A percentile compares a stretch with the other conserved stretches of the same genome.
Evolutionary conservation across 2,888 invertebrate genomes (phyloP).

Genomic region (Dysmachus trigonus): DNA sequence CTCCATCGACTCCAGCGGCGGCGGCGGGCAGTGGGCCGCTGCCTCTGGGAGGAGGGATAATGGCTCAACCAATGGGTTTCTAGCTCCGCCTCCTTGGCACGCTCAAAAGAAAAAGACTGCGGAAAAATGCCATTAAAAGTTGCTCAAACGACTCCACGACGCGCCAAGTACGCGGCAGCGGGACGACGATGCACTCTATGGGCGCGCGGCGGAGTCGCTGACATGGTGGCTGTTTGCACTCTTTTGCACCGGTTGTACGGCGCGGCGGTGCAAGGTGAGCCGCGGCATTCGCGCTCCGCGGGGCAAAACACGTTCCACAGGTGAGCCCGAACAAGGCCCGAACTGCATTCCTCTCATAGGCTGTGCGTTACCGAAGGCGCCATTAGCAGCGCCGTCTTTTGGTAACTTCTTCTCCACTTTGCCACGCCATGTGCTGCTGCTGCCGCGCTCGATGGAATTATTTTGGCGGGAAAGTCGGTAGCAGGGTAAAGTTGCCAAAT

Average conservation of each 20-base stretch:
- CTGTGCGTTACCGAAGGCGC: not conserved
- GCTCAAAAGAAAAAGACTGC: constrained; percentile 2
- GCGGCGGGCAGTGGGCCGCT: not conserved
- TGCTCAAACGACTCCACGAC: not conserved
- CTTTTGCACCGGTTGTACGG: not conserved
- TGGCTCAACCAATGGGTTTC: constrained; percentile 60
- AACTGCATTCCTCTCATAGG: not conserved
- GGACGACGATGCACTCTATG: not conserved
- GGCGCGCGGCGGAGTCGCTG: not conserved
- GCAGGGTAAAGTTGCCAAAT: too few relatives aligned
- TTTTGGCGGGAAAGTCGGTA: not conserved
- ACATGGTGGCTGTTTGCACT: not conserved
- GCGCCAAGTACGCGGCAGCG: not conserved
- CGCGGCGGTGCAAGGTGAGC: not conserved
- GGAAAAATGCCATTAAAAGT: constrained; percentile 2
- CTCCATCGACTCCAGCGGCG: not conserved
- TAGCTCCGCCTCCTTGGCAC: constrained; percentile 60
- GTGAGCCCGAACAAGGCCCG: not conserved
- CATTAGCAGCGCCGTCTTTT: not conserved
- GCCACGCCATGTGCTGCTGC: not conserved
- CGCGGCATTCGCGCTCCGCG: not conserved
- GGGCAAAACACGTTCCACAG: not conserved
- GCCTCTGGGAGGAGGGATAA: constrained; percentile 56
- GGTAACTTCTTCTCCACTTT: not conserved
- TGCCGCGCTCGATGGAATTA: not conserved